Evolutionary conservation across 2,888 invertebrate species (phyloP).

Genomic region (Phymatocera aterrima): DNA sequence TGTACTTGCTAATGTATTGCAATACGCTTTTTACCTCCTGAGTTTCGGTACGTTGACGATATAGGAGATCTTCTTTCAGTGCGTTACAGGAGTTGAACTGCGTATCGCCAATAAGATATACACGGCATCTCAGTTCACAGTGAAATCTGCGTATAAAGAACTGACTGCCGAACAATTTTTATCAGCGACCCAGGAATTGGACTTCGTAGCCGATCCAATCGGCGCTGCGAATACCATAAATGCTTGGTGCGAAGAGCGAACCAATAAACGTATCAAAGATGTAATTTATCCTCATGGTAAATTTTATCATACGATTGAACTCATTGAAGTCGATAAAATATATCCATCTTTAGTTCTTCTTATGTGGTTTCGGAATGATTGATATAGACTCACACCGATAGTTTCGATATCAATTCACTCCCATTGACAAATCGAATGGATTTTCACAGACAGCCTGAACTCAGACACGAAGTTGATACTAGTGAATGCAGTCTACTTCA

Average conservation of each 20-base stretch:
- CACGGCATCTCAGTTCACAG: constrained; percentile 76
- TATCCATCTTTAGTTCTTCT: no score
- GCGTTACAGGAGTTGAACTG: constrained; percentile 77
- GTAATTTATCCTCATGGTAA: constrained; percentile 80
- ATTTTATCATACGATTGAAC: not conserved
- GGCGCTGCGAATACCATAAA: constrained; percentile 81
- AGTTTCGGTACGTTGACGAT: not conserved
- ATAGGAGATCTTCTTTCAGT: constrained; percentile 56
- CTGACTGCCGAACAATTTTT: constrained; percentile 80
- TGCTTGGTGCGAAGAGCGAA: constrained; percentile 86
- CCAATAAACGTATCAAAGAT: constrained; percentile 88
- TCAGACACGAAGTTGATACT: constrained; percentile 82
- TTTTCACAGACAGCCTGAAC: constrained; percentile 78
- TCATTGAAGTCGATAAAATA: no score
- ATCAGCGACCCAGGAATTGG: constrained; percentile 79
- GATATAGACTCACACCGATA: not conserved
- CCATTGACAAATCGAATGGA: constrained; percentile 44
- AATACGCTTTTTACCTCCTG: not conserved
- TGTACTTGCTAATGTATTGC: not conserved
- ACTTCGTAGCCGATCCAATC: constrained; percentile 78
- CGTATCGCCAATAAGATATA: constrained; percentile 86
- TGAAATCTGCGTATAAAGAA: constrained; percentile 77
- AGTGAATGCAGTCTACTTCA: constrained; percentile 92
- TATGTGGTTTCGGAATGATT: not conserved
- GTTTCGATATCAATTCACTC: not conserved